A percentile compares a stretch with the other conserved stretches of the same genome.
Conservation (phyloP, 2,888 invertebrate genomes). For the Phyto melanocephala region DNA sequence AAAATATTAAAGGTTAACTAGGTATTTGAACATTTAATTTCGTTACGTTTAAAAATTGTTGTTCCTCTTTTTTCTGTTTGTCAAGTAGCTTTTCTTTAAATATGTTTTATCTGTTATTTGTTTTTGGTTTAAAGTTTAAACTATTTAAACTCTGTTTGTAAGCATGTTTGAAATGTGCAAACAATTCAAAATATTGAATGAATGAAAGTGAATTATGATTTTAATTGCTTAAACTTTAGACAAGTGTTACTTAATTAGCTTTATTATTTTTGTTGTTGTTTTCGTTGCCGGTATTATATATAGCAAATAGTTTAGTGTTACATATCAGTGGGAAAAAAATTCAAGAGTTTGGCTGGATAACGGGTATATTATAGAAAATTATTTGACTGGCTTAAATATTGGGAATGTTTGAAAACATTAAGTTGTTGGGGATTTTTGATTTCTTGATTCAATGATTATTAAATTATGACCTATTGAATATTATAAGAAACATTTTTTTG, state of each 20-base stretch:
- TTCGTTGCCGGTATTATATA: not conserved
- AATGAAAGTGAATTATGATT: constrained; percentile 41
- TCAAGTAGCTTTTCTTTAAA: constrained; percentile 37
- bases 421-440: no score
- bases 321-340: constrained; percentile 52
- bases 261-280: not conserved
- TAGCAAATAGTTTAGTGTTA: constrained; percentile 16
- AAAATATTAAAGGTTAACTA: no score
- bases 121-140: not conserved
- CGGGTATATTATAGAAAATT: no score
- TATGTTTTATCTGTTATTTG: not conserved
- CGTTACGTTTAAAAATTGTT: not conserved
- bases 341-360: no score
- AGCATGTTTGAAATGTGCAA: not conserved
- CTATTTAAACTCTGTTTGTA: not conserved
- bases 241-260: not conserved
- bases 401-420: no score
- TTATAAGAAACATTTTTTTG: no score
- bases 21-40: constrained; percentile 14
- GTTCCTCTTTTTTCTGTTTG: constrained; percentile 4
- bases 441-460: no score
- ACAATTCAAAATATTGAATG: constrained; percentile 2
- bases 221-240: constrained; percentile 32
- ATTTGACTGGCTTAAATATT: no score
- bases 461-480: no score